phyloP scores from a whole-genome alignment of 2,113 vertebrate species.

The Cyprinus carpio region DNA sequence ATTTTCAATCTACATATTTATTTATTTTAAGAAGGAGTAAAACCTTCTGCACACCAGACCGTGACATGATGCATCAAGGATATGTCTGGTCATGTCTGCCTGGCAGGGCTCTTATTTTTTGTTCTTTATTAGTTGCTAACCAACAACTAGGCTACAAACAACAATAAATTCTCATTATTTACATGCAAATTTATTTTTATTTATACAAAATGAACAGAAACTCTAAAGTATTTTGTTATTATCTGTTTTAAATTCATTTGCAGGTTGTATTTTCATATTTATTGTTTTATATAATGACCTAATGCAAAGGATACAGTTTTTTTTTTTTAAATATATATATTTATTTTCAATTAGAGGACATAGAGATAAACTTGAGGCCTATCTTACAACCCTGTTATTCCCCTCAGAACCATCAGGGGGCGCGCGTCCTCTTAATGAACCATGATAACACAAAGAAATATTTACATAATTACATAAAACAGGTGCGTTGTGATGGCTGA shows the following conservation, averaged over 20 bases:
- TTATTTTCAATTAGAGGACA: background rate
- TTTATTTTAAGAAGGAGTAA: background rate
- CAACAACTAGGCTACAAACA: background rate
- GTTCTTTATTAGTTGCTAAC: slow-evolving; percentile 7
- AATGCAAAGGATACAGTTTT: background rate
- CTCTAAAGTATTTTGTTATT: background rate
- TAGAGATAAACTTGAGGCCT: slow-evolving; percentile 13
- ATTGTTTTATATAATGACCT: background rate
- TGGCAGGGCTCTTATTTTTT: slow-evolving; percentile 23
- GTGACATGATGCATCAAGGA: slow-evolving; percentile 34
- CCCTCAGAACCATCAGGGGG: slow-evolving; percentile 37
- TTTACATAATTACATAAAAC: background rate
- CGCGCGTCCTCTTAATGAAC: background rate
- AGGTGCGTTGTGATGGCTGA: background rate
- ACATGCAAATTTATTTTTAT: background rate
- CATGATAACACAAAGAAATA: background rate
- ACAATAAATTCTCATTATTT: background rate
- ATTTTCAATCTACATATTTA: background rate
- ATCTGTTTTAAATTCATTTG: background rate
- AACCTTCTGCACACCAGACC: background rate
- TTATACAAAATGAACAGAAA: background rate
- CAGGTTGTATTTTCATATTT: background rate
- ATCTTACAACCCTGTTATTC: slow-evolving; percentile 27
- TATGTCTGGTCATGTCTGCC: slow-evolving; percentile 53
- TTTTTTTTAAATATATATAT: background rate